Evolutionary conservation across 2,888 invertebrate genomes (phyloP).

Genomic region (Galeopsomyia nigrocyanea): DNA sequence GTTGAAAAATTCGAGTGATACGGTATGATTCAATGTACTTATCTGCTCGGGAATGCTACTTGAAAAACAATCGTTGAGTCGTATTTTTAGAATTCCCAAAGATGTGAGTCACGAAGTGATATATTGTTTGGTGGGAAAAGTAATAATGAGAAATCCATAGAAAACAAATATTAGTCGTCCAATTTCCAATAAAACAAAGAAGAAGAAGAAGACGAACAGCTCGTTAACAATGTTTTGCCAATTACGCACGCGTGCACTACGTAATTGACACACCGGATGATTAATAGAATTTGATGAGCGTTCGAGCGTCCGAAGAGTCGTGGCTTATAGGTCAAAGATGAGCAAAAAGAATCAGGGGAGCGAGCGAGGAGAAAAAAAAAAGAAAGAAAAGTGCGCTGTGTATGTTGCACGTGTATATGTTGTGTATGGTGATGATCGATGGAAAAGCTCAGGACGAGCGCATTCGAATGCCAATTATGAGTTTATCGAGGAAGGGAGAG

Average conservation of each 20-base stretch:
- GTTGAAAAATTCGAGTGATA: no score
- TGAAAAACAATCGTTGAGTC: no score
- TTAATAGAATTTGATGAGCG: slow-evolving; percentile 22
- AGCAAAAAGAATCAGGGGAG: neutral
- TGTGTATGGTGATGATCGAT: slow-evolving; percentile 29
- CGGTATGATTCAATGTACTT: no score
- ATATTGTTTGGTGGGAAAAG: no score
- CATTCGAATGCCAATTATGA: slow-evolving; percentile 54
- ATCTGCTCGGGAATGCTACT: no score
- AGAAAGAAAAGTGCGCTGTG: neutral
- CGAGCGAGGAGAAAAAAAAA: neutral
- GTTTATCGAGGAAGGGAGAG: slow-evolving; percentile 50
- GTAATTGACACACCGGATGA: slow-evolving; percentile 24
- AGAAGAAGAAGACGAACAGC: no score
- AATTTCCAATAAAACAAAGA: no score
- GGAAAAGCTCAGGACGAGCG: slow-evolving; percentile 12
- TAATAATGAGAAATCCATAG: no score
- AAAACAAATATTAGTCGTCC: no score
- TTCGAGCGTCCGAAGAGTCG: neutral
- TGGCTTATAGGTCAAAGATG: neutral
- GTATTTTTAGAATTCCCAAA: no score
- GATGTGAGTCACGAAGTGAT: no score
- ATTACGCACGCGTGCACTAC: neutral
- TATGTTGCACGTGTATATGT: neutral
- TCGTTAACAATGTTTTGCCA: neutral